Evolutionary conservation across 2,888 invertebrate genomes (phyloP), one percentile per base, ranked within the genome.

Genomic region (Mayetiola destructor): DNA sequence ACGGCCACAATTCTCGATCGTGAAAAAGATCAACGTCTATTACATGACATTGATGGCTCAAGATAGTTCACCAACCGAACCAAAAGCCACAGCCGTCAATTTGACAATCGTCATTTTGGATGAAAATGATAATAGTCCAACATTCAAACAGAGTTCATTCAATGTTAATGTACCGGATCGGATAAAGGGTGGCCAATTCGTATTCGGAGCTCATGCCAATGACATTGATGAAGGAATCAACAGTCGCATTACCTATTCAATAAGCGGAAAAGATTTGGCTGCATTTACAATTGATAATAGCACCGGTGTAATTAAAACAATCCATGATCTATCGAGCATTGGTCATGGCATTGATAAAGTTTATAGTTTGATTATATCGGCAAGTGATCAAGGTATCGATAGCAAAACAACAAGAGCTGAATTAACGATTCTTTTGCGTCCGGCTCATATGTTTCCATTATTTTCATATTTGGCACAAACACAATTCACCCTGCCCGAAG

Each of bases 261-360:
- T 94, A 6, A 80, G 80, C 60, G 89, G 90, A 1, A 80, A 83
- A 64, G 87, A 90, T 66, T 78, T 82, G n/a, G 75, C 79, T 52
- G 79, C 81, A 63, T 95, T 95, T 67, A 75, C 75, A 12, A 84
- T 95, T 56, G 84, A 92, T 67, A 74, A 76, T 59, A 79, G 83
- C 66, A 90, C 86, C 0, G 95, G 95, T 1, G 91, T 94, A 0
- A 85, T 95, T 57, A 88, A 88, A 70, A 84, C 90, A 0, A 78
- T 80, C 35, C 76, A 80, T 60, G 81, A 83, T 63, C 71, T 90
- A n/a, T 75, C 76, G 59, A 72, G 75, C 32, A 71, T 73, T 62
- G 73, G 72, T 61, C 76, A 70, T 61, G 77, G 76, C 61, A 74
- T 73, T 55, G 78, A 77, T 60, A 75, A 75, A 39, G 77, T 80